phyloP scores from a whole-genome alignment of 2,113 vertebrate species.

The Sarotherodon lohbergeri region DNA sequence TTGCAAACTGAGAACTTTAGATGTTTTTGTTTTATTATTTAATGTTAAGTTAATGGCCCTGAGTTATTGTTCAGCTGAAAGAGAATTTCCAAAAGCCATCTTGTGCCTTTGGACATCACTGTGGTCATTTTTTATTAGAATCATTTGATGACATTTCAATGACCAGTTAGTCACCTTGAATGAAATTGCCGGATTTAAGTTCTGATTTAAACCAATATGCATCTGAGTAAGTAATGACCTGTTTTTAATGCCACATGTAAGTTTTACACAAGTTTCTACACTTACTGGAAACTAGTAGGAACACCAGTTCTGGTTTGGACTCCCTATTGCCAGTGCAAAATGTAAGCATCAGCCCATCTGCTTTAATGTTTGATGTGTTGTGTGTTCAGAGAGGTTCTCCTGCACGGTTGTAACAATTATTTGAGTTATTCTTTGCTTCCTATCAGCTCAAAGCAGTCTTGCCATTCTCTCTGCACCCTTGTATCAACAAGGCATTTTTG shows the following conservation, averaged over 20 bases:
- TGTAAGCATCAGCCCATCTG: neutral
- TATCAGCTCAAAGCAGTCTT: neutral
- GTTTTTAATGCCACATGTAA: neutral
- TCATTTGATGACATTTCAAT: neutral
- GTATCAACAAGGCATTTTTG: neutral
- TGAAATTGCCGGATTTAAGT: neutral
- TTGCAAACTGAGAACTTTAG: neutral
- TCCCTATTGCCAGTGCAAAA: neutral
- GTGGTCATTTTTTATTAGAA: neutral
- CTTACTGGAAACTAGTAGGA: neutral
- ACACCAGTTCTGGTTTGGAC: neutral
- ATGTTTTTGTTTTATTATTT: neutral
- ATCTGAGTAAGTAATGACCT: neutral
- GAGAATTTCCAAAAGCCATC: neutral
- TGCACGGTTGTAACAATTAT: neutral
- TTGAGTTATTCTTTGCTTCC: neutral
- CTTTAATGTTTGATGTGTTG: neutral
- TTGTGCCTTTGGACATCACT: neutral
- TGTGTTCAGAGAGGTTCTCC: neutral
- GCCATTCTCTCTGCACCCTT: neutral
- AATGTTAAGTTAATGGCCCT: neutral
- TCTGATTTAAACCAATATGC: neutral
- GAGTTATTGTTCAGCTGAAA: neutral
- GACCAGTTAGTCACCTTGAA: neutral
- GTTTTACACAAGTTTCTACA: neutral